A percentile compares a stretch with the other conserved stretches of the same genome.
Conservation (phyloP, 1,140 invertebrate species). For the Trinorchestia longiramus region DNA sequence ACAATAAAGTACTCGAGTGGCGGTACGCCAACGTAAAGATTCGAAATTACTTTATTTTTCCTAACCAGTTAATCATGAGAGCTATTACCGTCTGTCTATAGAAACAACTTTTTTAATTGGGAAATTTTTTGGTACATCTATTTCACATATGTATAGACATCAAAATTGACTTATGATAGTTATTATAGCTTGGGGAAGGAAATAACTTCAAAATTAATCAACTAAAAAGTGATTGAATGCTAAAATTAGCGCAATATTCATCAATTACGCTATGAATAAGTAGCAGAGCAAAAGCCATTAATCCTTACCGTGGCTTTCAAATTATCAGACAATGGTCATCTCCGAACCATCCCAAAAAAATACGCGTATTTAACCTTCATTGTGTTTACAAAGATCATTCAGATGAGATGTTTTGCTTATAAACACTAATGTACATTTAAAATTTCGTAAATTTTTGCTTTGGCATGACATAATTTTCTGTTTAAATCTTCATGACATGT, state of each 20-base stretch:
- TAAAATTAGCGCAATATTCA: neutral
- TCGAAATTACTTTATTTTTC: neutral
- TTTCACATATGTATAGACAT: neutral
- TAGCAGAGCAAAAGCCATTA: neutral
- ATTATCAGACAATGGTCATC: no score
- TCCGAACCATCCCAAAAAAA: no score
- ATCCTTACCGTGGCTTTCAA: neutral
- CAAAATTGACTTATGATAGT: neutral
- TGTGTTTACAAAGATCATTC: no score
- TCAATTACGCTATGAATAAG: neutral
- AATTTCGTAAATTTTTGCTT: no score
- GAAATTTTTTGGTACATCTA: neutral
- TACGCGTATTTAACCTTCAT: no score
- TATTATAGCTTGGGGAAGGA: neutral
- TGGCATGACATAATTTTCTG: no score
- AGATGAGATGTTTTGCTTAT: no score
- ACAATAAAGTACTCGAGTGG: neutral
- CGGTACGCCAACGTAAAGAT: neutral
- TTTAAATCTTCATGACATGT: neutral
- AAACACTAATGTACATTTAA: no score
- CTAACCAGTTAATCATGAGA: neutral
- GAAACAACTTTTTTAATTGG: neutral
- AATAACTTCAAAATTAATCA: no score
- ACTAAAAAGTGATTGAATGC: no score
- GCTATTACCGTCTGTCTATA: neutral